These are phyloP conservation scores for Hyalella azteca DNA, from an alignment of 2,888 invertebrate species.

Conservation along the genomic window DNA sequence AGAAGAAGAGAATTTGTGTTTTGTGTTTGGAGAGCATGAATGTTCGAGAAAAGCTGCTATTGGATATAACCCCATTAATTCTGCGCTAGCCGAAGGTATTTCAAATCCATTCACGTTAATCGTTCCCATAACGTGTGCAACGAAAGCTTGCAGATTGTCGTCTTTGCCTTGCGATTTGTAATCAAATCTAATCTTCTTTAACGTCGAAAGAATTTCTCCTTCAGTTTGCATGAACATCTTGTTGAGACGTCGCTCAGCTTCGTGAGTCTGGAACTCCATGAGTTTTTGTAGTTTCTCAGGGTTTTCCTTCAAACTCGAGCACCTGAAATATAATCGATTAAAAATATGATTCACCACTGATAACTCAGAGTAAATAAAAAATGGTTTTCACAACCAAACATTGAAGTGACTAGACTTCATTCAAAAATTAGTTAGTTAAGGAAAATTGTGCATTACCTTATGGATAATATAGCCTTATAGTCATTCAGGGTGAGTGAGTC, in stretches of 20 bases:
- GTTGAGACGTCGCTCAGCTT: constrained; percentile 73
- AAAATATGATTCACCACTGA: neutral
- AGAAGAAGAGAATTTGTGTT: constrained; percentile 50
- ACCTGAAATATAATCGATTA: constrained; percentile 64
- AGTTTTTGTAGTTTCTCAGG: constrained; percentile 69
- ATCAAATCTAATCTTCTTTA: constrained; percentile 42
- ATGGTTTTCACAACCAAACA: no score
- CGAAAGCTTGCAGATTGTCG: constrained; percentile 62
- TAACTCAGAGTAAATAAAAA: no score
- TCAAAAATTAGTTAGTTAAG: no score
- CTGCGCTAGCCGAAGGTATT: constrained; percentile 68
- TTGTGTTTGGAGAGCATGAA: constrained; percentile 57
- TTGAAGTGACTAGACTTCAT: no score
- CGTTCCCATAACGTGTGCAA: constrained; percentile 79
- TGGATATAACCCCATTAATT: constrained; percentile 56
- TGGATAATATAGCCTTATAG: neutral
- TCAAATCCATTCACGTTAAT: constrained; percentile 85
- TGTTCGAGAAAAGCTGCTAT: constrained; percentile 58
- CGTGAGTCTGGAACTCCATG: constrained; percentile 74
- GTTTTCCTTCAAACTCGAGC: constrained; percentile 73
- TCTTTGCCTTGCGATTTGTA: neutral
- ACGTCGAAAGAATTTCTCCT: constrained; percentile 62
- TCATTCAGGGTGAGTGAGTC: neutral
- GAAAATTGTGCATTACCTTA: no score
- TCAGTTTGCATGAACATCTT: constrained; percentile 76